phyloP scores from a whole-genome alignment of 2,888 invertebrate species.

The Microplitis manilae region DNA sequence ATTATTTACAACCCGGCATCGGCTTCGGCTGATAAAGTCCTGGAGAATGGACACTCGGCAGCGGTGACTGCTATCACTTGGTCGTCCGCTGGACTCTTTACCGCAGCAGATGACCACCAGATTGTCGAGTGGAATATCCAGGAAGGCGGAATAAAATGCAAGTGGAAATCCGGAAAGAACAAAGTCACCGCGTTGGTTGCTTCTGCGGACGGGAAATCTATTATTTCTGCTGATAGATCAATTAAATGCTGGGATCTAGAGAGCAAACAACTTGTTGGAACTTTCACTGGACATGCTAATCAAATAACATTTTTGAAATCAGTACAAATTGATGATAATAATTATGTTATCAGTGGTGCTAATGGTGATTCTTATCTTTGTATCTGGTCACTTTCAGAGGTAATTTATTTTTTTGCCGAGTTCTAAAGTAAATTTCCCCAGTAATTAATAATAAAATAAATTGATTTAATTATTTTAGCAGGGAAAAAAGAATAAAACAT shows the following conservation, averaged over 20 bases:
- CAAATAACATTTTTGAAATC: constrained; percentile 73
- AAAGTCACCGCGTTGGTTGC: constrained; percentile 72
- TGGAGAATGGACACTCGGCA: constrained; percentile 72
- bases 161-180: constrained; percentile 79
- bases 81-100: constrained; percentile 73
- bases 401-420: constrained; percentile 44
- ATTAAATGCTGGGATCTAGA: constrained; percentile 79
- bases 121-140: constrained; percentile 73
- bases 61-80: constrained; percentile 74
- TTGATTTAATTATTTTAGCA: constrained; percentile 42
- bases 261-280: constrained; percentile 75
- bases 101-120: constrained; percentile 76
- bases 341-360: constrained; percentile 73
- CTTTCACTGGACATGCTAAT: constrained; percentile 78
- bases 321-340: constrained; percentile 57
- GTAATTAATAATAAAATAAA: background rate
- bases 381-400: constrained; percentile 73
- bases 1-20: constrained; percentile 77
- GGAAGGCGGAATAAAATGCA: constrained; percentile 70
- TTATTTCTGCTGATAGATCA: constrained; percentile 64
- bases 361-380: constrained; percentile 72
- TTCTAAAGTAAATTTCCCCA: background rate
- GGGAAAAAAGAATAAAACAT: constrained; percentile 71
- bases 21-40: constrained; percentile 67
- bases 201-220: constrained; percentile 61